These are phyloP conservation scores for Sphyrna mokarran DNA, from an alignment of 2,113 vertebrate species.

Conservation along the genomic window DNA sequence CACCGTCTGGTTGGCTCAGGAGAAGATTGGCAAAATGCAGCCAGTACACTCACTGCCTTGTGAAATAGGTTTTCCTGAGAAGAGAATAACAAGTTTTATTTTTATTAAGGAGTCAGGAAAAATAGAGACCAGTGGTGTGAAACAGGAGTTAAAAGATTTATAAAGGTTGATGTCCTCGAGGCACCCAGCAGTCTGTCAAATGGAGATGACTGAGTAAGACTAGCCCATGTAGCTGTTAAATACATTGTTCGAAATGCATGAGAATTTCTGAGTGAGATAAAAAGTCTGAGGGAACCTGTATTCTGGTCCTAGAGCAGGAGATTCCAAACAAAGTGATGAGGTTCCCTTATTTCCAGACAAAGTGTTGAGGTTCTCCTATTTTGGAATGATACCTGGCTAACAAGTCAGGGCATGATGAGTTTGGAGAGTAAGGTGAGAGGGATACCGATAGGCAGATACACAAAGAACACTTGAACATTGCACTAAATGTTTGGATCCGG, in stretches of 20 bases:
- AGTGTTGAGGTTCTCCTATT: background rate
- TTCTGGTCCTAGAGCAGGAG: background rate
- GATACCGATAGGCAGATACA: background rate
- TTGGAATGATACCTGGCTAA: background rate
- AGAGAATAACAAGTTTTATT: background rate
- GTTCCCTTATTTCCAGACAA: background rate
- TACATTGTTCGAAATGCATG: background rate
- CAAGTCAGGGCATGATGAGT: too few species aligned
- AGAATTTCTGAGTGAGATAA: background rate
- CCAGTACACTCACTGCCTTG: background rate
- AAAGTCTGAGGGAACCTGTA: background rate
- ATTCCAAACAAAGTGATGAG: too few species aligned
- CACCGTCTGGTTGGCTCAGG: background rate
- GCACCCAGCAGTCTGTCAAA: background rate
- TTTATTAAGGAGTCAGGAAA: background rate
- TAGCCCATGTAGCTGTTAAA: background rate
- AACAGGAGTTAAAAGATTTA: background rate
- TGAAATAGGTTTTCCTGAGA: background rate
- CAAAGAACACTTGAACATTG: background rate
- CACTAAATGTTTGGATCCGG: background rate
- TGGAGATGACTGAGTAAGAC: too few species aligned
- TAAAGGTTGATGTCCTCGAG: background rate
- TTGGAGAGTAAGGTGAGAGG: background rate
- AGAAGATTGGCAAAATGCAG: background rate
- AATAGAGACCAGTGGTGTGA: background rate